phyloP scores from a whole-genome alignment of 2,113 vertebrate species.

The Mustela nigripes region DNA sequence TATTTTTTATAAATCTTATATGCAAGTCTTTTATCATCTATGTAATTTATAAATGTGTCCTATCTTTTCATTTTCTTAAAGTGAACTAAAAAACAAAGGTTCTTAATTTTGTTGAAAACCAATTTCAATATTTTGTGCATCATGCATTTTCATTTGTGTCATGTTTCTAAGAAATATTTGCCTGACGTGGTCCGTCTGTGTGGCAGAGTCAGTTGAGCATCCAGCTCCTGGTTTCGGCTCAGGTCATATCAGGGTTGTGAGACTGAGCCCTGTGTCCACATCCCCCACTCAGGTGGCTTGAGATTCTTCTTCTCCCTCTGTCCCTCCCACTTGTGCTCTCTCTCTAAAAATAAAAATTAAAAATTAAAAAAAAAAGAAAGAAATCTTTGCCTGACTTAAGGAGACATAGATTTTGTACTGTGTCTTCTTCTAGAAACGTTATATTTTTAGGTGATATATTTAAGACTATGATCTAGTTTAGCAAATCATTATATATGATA shows the following conservation, averaged over 20 bases:
- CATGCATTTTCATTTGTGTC: background rate
- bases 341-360: background rate
- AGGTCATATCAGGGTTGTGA: background rate
- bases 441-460: background rate
- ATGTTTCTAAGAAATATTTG: background rate
- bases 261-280: background rate
- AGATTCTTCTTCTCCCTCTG: background rate
- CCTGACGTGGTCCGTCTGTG: background rate
- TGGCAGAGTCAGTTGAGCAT: background rate
- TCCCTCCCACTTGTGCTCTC: background rate
- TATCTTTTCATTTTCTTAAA: background rate
- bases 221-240: background rate
- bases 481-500: background rate
- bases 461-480: background rate
- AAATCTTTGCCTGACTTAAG: background rate
- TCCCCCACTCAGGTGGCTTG: background rate
- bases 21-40: background rate
- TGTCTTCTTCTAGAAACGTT: slow-evolving; percentile 16
- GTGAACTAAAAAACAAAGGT: background rate
- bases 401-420: background rate
- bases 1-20: background rate
- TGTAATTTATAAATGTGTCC: background rate
- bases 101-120: slow-evolving; percentile 6
- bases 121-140: background rate
- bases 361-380: background rate